Evolutionary conservation across 2,797 vertebrate species (phyloP), one percentile per base, ranked within the genome.

Genomic region (Sciaenops ocellatus): DNA sequence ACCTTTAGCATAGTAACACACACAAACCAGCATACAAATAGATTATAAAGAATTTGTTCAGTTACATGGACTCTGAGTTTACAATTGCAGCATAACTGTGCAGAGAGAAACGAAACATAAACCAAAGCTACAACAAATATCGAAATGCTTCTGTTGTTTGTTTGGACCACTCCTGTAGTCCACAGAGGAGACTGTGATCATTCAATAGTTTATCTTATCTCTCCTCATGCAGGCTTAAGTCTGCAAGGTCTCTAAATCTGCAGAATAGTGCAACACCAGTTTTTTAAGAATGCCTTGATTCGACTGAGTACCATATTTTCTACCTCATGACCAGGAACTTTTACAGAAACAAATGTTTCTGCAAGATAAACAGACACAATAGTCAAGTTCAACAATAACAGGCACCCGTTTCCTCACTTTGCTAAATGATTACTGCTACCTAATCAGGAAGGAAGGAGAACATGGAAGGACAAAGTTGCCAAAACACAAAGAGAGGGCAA

Each of bases 281-380:
- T 62, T 79, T 88, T 83, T 77, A 57, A 78, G 60, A 84, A 70
- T 30, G 68, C 46, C 60, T 69, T 76, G 56, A 80, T 79, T 88
- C 41, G 57, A 68, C 69, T 74, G 67, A 77, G 46, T 72, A 56
- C 42, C 64, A 28, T 57, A 52, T 69, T 79, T 80, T 79, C 51
- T 24, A 42, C 65, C 66, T 69, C 55, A 78, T 34, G 73, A 85
- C 44, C 60, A 78, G 66, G 76, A 88, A 89, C 48, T 52, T 84
- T 77, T 22, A 46, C 46, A 65, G 57, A 69, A 73, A 76, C 85
- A 82, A 76, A 76, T 76, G 79, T 90, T 92, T 86, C 73, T 81
- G 74, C 79, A 86, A 91, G 90, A 93, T 92, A 92, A 93, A 88
- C 84, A 81, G 52, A 26, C 87, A 93, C 88, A 90, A 91, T 88